Conservation (phyloP, 2,888 invertebrate species). For the Boloria euphrosyne region DNA sequence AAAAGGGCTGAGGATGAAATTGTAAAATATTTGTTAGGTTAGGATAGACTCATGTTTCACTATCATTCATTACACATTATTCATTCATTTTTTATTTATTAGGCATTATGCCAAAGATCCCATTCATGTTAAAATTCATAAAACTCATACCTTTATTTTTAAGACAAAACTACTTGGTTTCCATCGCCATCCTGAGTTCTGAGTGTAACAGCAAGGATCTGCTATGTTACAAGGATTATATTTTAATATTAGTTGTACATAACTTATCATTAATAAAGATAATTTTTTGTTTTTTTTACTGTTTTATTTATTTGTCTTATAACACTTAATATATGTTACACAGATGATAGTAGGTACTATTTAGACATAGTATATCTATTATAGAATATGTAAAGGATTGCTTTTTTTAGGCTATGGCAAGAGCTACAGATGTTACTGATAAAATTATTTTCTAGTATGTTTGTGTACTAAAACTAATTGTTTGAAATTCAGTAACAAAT, state of each 20-base stretch:
- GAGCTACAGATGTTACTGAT: too few relatives aligned
- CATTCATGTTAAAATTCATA: not conserved
- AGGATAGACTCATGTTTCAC: conserved; percentile 12
- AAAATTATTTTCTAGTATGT: too few relatives aligned
- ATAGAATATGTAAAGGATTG: too few relatives aligned
- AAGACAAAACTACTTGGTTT: not conserved
- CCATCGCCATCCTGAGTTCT: not conserved
- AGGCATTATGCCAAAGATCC: conserved; percentile 26
- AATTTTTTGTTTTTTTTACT: not conserved
- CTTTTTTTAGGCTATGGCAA: too few relatives aligned
- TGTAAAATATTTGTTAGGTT: conserved; percentile 1
- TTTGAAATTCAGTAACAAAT: too few relatives aligned
- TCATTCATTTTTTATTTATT: conserved; percentile 25
- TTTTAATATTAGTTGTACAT: conserved; percentile 6
- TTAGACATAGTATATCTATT: too few relatives aligned
- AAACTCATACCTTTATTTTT: not conserved
- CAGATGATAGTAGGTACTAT: too few relatives aligned
- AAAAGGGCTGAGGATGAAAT: too few relatives aligned
- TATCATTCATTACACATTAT: conserved; percentile 17
- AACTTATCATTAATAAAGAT: conserved; percentile 1
- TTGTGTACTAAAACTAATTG: too few relatives aligned
- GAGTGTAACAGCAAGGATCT: not conserved
- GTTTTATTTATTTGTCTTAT: not conserved
- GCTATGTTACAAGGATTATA: not conserved
- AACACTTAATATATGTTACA: not conserved